A percentile compares a stretch with the other conserved stretches of the same genome.
phyloP scores from a whole-genome alignment of 1,140 invertebrate species.

The Neodiprion lecontei region DNA sequence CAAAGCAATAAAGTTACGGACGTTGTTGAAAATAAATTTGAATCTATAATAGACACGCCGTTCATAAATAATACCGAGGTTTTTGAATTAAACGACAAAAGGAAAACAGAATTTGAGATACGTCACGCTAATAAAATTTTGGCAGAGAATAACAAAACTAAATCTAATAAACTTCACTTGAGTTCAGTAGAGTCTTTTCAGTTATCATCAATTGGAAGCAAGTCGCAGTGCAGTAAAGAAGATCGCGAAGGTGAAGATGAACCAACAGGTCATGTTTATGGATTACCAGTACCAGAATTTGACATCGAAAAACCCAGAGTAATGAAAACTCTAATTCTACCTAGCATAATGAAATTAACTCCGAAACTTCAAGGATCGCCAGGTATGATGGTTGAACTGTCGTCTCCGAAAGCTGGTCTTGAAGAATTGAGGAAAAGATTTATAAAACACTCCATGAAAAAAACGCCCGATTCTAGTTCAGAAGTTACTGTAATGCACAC shows the following conservation, averaged over 20 bases:
- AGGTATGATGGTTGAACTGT: conserved; percentile 68
- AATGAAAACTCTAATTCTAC: conserved; percentile 30
- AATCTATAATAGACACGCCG: conserved; percentile 20
- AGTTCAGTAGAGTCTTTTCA: neutral
- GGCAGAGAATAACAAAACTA: neutral
- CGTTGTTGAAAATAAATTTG: neutral
- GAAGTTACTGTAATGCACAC: conserved; percentile 55
- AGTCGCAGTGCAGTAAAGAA: neutral
- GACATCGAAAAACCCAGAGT: conserved; percentile 14
- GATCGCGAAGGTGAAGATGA: conserved; percentile 10
- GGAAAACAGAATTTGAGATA: neutral
- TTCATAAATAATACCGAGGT: conserved; percentile 28
- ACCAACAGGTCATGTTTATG: conserved; percentile 23
- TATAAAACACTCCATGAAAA: conserved; percentile 62
- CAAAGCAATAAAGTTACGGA: neutral
- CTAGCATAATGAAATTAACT: conserved; percentile 39
- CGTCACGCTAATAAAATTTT: neutral
- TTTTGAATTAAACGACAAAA: conserved; percentile 20
- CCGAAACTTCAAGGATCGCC: conserved; percentile 66
- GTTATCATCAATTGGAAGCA: neutral
- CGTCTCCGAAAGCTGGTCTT: conserved; percentile 59
- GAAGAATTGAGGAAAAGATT: conserved; percentile 69
- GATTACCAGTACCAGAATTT: conserved; percentile 29
- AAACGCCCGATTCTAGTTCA: conserved; percentile 55
- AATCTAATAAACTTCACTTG: neutral